Conservation (phyloP, 2,113 vertebrate genomes). For the Macroglossus sobrinus region DNA sequence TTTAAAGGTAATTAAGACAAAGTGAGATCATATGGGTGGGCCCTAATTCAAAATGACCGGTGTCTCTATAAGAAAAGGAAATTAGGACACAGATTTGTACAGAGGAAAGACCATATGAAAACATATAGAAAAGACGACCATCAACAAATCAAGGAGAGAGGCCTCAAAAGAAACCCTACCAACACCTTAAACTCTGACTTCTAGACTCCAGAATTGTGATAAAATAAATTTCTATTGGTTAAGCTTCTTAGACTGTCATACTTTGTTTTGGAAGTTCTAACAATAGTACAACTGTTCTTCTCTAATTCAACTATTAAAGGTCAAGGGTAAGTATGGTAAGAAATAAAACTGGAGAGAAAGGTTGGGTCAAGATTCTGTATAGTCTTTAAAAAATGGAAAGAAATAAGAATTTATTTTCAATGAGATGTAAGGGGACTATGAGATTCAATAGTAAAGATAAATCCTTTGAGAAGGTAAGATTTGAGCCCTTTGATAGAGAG, state of each 20-base stretch:
- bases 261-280: background rate
- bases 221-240: background rate
- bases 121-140: background rate
- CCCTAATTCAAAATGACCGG: background rate
- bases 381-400: background rate
- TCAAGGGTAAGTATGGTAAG: background rate
- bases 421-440: background rate
- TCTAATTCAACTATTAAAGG: background rate
- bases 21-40: background rate
- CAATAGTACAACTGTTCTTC: background rate
- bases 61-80: background rate
- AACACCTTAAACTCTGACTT: background rate
- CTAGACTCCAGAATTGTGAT: background rate
- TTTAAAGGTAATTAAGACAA: background rate
- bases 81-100: background rate
- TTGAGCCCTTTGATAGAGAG: background rate
- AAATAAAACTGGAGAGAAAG: background rate
- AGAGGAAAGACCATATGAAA: background rate
- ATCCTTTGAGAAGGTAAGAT: background rate
- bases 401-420: slow-evolving; percentile 1
- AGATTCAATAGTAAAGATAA: background rate
- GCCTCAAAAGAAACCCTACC: background rate
- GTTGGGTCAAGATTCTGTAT: background rate
- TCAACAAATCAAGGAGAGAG: background rate
- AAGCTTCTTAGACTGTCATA: background rate